Conservation (phyloP, 2,888 invertebrate species). For the Crepidodera aurea region DNA sequence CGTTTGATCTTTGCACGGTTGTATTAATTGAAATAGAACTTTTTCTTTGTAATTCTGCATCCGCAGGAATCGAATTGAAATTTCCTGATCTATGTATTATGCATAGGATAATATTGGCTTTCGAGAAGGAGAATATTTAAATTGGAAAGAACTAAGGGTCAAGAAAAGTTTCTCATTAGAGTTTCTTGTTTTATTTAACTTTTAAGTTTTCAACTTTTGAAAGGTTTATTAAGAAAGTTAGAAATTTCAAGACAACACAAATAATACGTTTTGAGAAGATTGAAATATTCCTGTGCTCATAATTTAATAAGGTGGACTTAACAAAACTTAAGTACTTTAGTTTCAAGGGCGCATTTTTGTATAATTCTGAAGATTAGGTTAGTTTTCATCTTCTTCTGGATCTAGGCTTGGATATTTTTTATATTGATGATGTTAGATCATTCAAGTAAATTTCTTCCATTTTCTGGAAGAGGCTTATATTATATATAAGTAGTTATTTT, state of each 20-base stretch:
- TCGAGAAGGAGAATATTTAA: constrained; percentile 15
- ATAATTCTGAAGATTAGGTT: too few species aligned
- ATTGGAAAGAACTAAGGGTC: constrained; percentile 21
- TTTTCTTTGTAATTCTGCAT: constrained; percentile 11
- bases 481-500: too few species aligned
- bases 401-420: too few species aligned
- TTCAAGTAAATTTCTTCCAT: too few species aligned
- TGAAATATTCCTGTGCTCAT: neutral
- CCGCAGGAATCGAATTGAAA: constrained; percentile 3
- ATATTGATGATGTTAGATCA: too few species aligned
- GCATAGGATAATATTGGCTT: constrained; percentile 27
- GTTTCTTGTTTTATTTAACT: constrained; percentile 23
- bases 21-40: constrained; percentile 9
- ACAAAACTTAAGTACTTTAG: too few species aligned
- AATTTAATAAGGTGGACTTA: neutral
- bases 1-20: constrained; percentile 18
- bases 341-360: too few species aligned
- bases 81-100: constrained; percentile 15
- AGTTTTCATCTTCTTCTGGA: too few species aligned
- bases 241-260: constrained; percentile 15
- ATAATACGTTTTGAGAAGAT: constrained; percentile 1
- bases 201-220: constrained; percentile 15
- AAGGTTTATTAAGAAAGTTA: constrained; percentile 23
- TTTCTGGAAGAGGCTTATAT: too few species aligned
- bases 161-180: constrained; percentile 9